phyloP scores from a whole-genome alignment of 2,797 vertebrate species.

The Enteromius radiatus region DNA sequence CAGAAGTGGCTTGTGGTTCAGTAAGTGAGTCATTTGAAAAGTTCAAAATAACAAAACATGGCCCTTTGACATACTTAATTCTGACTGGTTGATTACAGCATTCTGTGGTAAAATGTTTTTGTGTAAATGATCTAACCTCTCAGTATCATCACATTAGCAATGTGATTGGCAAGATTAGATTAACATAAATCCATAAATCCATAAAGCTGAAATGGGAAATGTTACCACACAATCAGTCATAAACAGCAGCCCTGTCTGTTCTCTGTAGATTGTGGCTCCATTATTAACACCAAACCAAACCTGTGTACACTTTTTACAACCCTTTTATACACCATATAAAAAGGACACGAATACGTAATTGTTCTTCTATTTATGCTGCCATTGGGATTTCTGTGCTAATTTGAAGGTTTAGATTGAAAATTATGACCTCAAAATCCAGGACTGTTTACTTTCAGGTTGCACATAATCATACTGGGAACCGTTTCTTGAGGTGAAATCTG shows the following conservation, averaged over 20 bases:
- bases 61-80: not conserved
- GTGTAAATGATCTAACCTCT: not conserved
- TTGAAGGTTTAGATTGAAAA: not conserved
- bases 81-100: not conserved
- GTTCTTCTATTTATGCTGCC: not conserved
- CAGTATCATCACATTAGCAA: not conserved
- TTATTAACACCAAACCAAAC: constrained; percentile 1
- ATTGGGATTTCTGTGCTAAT: not conserved
- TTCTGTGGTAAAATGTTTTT: not conserved
- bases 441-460: constrained; percentile 5
- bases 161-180: not conserved
- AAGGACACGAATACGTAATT: not conserved
- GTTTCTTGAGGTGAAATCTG: not conserved
- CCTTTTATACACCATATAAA: not conserved
- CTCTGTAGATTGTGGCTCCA: not conserved
- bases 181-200: not conserved
- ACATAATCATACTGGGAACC: not conserved
- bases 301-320: not conserved
- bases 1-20: not conserved
- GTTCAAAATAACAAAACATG: not conserved
- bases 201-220: not conserved
- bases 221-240: not conserved
- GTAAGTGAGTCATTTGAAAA: not conserved
- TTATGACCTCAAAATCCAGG: not conserved
- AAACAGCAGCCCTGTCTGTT: not conserved